phyloP scores from a whole-genome alignment of 2,113 vertebrate species.

The Nesogale talazaci region DNA sequence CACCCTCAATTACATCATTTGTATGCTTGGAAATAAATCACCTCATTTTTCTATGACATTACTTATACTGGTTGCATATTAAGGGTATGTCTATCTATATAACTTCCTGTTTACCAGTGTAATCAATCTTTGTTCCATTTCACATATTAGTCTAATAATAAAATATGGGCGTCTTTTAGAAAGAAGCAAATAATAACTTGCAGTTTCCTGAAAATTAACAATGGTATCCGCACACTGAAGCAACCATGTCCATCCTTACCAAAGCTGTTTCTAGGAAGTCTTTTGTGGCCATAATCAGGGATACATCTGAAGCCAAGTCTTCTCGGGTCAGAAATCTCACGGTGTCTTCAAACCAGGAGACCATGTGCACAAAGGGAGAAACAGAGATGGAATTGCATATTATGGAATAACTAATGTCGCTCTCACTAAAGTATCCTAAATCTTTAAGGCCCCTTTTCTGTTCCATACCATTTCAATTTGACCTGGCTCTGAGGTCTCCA shows the following conservation, averaged over 20 bases:
- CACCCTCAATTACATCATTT: not conserved
- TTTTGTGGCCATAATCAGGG: constrained; percentile 80
- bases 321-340: constrained; percentile 77
- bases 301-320: constrained; percentile 3
- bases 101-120: not conserved
- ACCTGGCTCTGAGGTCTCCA: not conserved
- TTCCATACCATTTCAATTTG: not conserved
- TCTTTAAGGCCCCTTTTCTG: not conserved
- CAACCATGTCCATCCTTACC: constrained; percentile 81
- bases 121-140: not conserved
- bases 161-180: not conserved
- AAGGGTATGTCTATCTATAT: not conserved
- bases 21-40: constrained; percentile 14
- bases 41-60: not conserved
- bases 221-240: not conserved
- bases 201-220: not conserved
- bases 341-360: constrained; percentile 89
- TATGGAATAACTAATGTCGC: not conserved
- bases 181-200: not conserved
- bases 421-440: not conserved
- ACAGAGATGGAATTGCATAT: not conserved
- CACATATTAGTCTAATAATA: not conserved
- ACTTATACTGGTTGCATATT: not conserved
- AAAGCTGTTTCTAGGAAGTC: constrained; percentile 87
- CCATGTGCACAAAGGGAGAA: constrained; percentile 84